phyloP scores from a whole-genome alignment of 2,888 invertebrate genomes.

The Tenthredo scrophulariae region DNA sequence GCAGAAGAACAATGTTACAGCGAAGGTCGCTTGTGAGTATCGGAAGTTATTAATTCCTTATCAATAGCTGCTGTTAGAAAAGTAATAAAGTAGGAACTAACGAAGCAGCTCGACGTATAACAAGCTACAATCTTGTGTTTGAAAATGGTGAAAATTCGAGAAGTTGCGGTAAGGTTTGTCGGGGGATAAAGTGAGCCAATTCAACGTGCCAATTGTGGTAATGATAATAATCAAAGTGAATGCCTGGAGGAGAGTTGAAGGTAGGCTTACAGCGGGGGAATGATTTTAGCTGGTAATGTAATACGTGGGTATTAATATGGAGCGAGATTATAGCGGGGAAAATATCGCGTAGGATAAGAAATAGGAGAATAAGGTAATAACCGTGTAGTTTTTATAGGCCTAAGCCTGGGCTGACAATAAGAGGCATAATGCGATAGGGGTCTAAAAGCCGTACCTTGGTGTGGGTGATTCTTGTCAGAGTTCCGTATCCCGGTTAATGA shows the following conservation, averaged over 20 bases:
- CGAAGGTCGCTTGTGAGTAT: background rate
- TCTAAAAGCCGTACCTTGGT: background rate
- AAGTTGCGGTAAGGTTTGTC: background rate
- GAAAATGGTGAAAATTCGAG: background rate
- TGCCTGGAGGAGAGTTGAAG: background rate
- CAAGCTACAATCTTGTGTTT: background rate
- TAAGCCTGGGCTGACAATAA: background rate
- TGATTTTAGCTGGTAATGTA: background rate
- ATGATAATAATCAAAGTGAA: background rate
- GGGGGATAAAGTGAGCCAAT: background rate
- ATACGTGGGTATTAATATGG: background rate
- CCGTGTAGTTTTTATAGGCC: background rate
- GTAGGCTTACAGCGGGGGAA: background rate
- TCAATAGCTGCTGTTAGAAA: background rate
- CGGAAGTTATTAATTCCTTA: background rate
- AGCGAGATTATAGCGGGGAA: background rate
- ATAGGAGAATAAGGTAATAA: background rate
- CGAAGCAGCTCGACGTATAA: too few relatives aligned
- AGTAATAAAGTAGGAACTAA: background rate
- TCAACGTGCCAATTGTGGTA: background rate
- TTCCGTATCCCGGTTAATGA: background rate
- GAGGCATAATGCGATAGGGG: background rate
- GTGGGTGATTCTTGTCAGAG: conserved; percentile 14
- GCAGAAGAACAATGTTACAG: background rate
- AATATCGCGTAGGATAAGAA: background rate